Base-by-base conservation (phyloP, 1,140 invertebrate species). In the Heliconius melpomene region DNA sequence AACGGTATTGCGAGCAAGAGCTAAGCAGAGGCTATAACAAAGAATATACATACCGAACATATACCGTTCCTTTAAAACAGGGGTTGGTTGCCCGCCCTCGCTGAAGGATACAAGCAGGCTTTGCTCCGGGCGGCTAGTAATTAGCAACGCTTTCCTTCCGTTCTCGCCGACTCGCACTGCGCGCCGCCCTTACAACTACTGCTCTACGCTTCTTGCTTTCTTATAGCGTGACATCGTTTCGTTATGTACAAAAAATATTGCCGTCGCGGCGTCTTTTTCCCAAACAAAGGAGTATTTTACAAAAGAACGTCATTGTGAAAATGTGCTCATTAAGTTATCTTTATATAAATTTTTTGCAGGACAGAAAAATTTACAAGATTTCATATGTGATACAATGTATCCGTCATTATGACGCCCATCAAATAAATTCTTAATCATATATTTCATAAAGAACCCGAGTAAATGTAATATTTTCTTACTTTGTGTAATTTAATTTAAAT, bases 111-210 rank as follows among this genome's bases (percentile, higher is more conserved):
- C 83, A 50, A 81, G 78, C 80, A 77, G 82, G 81, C 83, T 82
- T 82, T 79, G 83, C 83, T 84, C 66, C 80, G 77, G 88, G 89
- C 88, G 86, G 87, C 85, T 85, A 87, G 91, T 93, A 93, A 93
- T 93, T 93, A 93, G 92, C 88, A 81, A 75, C 82, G 87, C 84
- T 86, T 92, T 93, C 91, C 92, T 92, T 92, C 91, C 92, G 89
- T 82, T 87, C 84, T 82, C 86, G 80, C 85, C 75, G 52, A 78
- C 50, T 81, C 79, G 74, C 82, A 75, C 78, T 82, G 78, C 82
- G 79, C 81, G 81, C 75, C 71, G 76, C 78, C 79, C 74, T 79
- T 72, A 75, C 78, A 72, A 75, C 82, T 80, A 81, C 82, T 81
- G 82, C 77, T 75, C 74, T 73, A 38, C 76, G 79, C 72, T 80